A percentile compares a stretch with the other conserved stretches of the same genome.
Conservation (phyloP, 2,797 vertebrate species). For the Lagorchestes hirsutus region DNA sequence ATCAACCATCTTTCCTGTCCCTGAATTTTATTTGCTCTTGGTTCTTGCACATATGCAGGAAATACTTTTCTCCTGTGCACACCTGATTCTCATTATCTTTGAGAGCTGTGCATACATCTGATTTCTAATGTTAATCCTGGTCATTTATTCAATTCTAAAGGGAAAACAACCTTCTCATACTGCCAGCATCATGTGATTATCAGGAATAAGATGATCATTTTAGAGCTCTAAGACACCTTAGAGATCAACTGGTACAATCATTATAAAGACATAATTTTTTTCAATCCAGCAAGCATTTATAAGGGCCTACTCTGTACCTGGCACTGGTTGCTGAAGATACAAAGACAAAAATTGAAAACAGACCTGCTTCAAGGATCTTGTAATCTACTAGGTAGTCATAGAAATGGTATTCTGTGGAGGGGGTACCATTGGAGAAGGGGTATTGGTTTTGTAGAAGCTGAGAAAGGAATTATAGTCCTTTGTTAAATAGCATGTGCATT, state of each 20-base stretch:
- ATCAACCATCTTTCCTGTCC: not conserved
- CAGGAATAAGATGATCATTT: no score
- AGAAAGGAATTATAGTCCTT: not conserved
- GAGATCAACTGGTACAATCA: no score
- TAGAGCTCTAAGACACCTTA: no score
- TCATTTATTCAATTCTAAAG: not conserved
- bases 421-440: not conserved
- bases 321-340: not conserved
- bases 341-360: not conserved
- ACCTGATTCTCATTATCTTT: constrained; percentile 25
- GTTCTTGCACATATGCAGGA: not conserved
- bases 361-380: not conserved
- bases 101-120: not conserved
- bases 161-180: not conserved
- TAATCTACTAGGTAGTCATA: not conserved
- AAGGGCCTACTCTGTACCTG: not conserved
- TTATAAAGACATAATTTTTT: not conserved
- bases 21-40: constrained; percentile 4
- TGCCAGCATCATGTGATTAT: no score
- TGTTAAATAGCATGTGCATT: not conserved
- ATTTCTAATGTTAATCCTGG: constrained; percentile 26
- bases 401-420: not conserved
- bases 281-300: not conserved
- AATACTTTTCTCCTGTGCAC: not conserved
- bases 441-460: not conserved